A percentile compares a stretch with the other conserved stretches of the same genome.
Evolutionary conservation across 1,140 invertebrate species (phyloP).

Genomic region (Oreohelix idahoensis): DNA sequence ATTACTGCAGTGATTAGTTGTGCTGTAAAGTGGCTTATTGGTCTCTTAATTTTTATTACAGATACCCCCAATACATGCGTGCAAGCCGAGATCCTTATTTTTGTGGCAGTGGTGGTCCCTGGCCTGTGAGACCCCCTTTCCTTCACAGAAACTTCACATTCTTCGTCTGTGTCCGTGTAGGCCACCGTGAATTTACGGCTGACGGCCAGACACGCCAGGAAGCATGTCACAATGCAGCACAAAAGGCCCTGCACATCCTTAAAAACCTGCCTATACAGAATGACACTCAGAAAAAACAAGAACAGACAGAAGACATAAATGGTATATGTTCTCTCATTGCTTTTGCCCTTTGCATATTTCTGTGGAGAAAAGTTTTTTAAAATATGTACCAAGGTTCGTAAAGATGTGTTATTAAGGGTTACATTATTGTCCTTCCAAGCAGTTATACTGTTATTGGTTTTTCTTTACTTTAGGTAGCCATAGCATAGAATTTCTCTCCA

Average conservation of each 20-base stretch:
- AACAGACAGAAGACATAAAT: background rate
- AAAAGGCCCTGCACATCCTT: constrained; percentile 82
- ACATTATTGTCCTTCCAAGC: too few species aligned
- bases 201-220: constrained; percentile 88
- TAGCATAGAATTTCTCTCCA: too few species aligned
- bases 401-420: too few species aligned
- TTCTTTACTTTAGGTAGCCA: too few species aligned
- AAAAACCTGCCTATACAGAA: constrained; percentile 72
- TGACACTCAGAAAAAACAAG: constrained; percentile 10
- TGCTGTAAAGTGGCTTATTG: too few species aligned
- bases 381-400: too few species aligned
- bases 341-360: background rate
- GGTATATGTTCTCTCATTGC: background rate
- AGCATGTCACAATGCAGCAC: constrained; percentile 91
- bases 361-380: too few species aligned
- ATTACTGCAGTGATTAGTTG: too few species aligned
- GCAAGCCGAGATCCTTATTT: background rate
- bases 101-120: background rate
- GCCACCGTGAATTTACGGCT: constrained; percentile 87
- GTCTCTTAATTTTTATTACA: too few species aligned
- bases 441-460: too few species aligned
- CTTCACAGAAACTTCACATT: constrained; percentile 71
- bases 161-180: constrained; percentile 81
- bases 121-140: constrained; percentile 66
- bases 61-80: background rate